Evolutionary conservation across 1,140 invertebrate genomes (phyloP).

Genomic region (Bombus waltoni): DNA sequence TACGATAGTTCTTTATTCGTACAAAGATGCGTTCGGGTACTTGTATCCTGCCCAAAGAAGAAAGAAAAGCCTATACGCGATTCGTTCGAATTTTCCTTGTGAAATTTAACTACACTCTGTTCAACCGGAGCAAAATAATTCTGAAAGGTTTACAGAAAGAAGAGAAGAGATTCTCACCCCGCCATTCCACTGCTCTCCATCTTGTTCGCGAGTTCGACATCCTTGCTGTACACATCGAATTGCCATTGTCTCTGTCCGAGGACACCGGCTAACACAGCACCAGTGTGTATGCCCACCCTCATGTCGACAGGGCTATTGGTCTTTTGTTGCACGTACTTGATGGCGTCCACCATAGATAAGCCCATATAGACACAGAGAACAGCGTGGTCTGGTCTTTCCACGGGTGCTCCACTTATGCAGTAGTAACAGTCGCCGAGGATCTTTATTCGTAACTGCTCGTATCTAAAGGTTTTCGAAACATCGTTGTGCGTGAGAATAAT

Average conservation of each 20-base stretch:
- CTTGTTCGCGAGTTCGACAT: slow-evolving; percentile 98
- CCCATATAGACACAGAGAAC: slow-evolving; percentile 97
- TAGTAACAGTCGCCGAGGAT: slow-evolving; percentile 98
- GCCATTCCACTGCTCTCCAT: slow-evolving; percentile 99
- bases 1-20: too few relatives aligned
- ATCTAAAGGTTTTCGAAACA: slow-evolving; percentile 86
- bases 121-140: background rate
- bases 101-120: background rate
- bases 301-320: slow-evolving; percentile 98
- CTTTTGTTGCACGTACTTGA: slow-evolving; percentile 98
- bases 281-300: slow-evolving; percentile 98
- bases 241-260: slow-evolving; percentile 98
- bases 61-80: too few relatives aligned
- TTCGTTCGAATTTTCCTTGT: background rate
- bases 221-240: slow-evolving; percentile 98
- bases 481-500: background rate
- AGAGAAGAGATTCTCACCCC: slow-evolving; percentile 86
- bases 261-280: slow-evolving; percentile 97
- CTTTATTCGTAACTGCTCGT: slow-evolving; percentile 96
- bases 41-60: background rate
- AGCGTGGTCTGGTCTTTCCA: slow-evolving; percentile 95
- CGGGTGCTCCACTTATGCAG: slow-evolving; percentile 95
- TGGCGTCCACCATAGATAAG: slow-evolving; percentile 97
- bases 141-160: too few relatives aligned
- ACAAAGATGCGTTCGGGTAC: too few relatives aligned